Evolutionary conservation across 1,140 invertebrate species (phyloP).

Genomic region (Geopemphigus sp.): DNA sequence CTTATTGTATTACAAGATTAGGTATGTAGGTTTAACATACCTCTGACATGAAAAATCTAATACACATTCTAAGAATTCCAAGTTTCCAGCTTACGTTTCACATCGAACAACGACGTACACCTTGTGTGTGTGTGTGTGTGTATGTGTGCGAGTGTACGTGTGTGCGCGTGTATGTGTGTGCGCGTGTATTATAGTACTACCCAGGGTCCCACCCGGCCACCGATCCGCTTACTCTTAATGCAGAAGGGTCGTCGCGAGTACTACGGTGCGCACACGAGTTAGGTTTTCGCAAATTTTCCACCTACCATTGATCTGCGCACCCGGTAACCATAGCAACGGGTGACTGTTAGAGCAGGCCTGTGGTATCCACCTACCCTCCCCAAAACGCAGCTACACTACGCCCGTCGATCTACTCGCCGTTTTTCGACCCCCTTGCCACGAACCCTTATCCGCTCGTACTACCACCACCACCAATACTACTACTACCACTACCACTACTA

Average conservation of each 20-base stretch:
- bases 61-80: not conserved
- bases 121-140: not conserved
- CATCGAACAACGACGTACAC: not conserved
- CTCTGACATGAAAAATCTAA: not conserved
- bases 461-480: no score
- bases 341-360: slow-evolving; percentile 1
- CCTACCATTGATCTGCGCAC: slow-evolving; percentile 47
- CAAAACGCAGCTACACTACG: no score
- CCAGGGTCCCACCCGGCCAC: not conserved
- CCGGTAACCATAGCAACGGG: slow-evolving; percentile 38
- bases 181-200: not conserved
- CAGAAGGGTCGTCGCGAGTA: not conserved
- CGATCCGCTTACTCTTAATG: not conserved
- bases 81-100: not conserved
- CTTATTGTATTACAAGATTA: no score
- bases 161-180: not conserved
- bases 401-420: not conserved
- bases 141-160: no score
- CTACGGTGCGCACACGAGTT: slow-evolving; percentile 28
- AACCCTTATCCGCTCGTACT: not conserved
- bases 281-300: slow-evolving; percentile 45
- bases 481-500: no score
- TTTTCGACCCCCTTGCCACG: not conserved
- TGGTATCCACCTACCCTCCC: not conserved
- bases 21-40: no score